Evolutionary conservation across 2,113 vertebrate species (phyloP), one percentile per base, ranked within the genome.

Genomic region (Erythrolamprus reginae): DNA sequence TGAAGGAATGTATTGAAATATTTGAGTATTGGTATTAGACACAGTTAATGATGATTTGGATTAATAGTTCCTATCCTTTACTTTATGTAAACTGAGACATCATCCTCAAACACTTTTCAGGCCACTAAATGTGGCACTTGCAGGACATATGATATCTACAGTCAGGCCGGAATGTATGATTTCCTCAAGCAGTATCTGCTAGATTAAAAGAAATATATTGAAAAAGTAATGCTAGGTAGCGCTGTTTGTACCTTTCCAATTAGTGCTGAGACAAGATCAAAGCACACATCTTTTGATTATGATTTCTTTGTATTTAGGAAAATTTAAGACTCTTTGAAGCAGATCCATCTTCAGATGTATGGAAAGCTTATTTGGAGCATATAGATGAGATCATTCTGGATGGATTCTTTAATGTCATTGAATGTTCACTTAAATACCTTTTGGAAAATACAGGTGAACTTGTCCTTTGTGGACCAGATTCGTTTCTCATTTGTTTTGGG

Each of bases 311-410:
- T 89, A 94, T 92, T 28, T 92, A 99, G 99, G 98, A 97, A 92
- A 99, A 99, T 88, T 91, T 97, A 93, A 90, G 26, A 51, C 97
- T 99, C 28, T 97, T 99, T 4, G 96, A 94, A 91, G 97, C 97
- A 58, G 97, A 98, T 28, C 93, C 96, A 47, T 56, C 92, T 0
- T 98, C 98, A 23, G 97, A 95, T 0, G 65, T 94, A 89, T 99
- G 99, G 99, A 98, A 96, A 94, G 96, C 95, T 0, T 99, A 99
- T 0, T 94, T 98, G 89, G 97, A 98, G 58, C 98, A 98, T 6
- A 88, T 99, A 26, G 99, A 99, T 92, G 97, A 98, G 93, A 98
- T 98, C 96, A 93, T 99, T 82, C 96, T 98, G 13, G 97, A 98
- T 42, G 99, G 99, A 3, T 98, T 99, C 94, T 98, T 98, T 94